Evolutionary conservation across 2,797 vertebrate genomes (phyloP).

Genomic region (Pangasius djambal): DNA sequence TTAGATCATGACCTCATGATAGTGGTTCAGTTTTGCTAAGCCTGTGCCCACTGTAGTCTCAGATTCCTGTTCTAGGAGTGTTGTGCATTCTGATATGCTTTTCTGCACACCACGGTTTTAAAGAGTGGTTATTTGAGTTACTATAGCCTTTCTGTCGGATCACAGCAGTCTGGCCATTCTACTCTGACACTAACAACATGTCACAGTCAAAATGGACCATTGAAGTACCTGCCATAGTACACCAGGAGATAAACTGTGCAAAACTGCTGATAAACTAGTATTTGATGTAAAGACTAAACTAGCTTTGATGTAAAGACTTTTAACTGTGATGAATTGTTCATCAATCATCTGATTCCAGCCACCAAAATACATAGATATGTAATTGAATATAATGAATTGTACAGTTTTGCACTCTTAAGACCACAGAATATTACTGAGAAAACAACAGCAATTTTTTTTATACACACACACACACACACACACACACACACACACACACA

Average conservation of each 20-base stretch:
- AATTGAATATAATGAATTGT: neutral
- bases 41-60: neutral
- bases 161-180: neutral
- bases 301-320: neutral
- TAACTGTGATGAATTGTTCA: neutral
- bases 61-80: neutral
- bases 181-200: neutral
- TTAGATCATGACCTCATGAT: neutral
- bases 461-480: constrained; percentile 22
- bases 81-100: neutral
- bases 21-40: neutral
- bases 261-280: neutral
- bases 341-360: neutral
- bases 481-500: constrained; percentile 24
- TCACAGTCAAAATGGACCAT: neutral
- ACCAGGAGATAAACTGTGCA: neutral
- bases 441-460: neutral
- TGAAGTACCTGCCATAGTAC: neutral
- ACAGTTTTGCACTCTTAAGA: neutral
- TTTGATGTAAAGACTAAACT: neutral
- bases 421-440: neutral
- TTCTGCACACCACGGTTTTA: neutral
- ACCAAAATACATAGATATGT: neutral
- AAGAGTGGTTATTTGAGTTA: neutral
- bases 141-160: neutral